Percentiles rank a stretch among this genome's conserved stretches.
phyloP scores from a whole-genome alignment of 1,140 invertebrate genomes.

The Radopholus similis region DNA sequence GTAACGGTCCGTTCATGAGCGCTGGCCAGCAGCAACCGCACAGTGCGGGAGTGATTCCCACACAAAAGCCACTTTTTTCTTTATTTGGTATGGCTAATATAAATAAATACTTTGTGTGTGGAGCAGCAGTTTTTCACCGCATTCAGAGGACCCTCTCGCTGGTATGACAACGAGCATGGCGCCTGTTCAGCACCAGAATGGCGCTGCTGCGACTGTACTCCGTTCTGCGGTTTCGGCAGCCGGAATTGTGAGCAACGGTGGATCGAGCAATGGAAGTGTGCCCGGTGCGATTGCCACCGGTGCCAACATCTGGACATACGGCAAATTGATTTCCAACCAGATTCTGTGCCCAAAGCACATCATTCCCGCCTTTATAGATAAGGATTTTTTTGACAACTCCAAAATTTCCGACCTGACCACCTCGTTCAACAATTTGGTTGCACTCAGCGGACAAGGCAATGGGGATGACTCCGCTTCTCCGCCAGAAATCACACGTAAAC shows the following conservation, averaged over 20 bases:
- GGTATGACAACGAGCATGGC: neutral
- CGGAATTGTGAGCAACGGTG: neutral
- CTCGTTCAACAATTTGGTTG: neutral
- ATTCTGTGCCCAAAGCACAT: neutral
- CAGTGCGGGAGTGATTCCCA: too few relatives aligned
- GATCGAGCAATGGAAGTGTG: too few relatives aligned
- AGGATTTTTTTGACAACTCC: neutral
- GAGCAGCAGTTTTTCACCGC: neutral
- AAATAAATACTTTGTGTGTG: too few relatives aligned
- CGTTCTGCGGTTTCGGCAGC: neutral
- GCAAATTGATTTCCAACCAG: neutral
- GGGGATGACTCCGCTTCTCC: neutral
- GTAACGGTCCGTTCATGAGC: too few relatives aligned
- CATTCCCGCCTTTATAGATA: neutral
- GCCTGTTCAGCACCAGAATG: neutral
- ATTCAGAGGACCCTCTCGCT: neutral
- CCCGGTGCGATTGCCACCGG: neutral
- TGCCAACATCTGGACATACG: constrained; percentile 18
- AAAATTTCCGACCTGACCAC: constrained; percentile 9
- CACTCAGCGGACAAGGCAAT: neutral
- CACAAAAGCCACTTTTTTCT: too few relatives aligned
- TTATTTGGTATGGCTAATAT: too few relatives aligned
- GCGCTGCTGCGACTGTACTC: neutral
- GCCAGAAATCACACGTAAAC: neutral
- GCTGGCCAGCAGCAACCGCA: too few relatives aligned